phyloP scores from a whole-genome alignment of 2,113 vertebrate species.

The Rhinolophus ferrumequinum region DNA sequence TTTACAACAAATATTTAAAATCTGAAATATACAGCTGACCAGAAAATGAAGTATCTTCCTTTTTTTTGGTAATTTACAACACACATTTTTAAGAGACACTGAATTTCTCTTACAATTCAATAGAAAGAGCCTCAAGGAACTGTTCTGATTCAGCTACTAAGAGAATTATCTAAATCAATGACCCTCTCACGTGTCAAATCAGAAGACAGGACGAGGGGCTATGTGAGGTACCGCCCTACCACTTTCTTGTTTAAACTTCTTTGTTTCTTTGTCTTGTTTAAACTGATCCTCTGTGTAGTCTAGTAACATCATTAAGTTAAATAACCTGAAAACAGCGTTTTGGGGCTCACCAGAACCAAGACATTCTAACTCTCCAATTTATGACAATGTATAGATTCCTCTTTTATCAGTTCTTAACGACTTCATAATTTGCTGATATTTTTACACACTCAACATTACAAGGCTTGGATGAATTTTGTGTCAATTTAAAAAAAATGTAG shows the following conservation, averaged over 20 bases:
- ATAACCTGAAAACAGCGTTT: neutral
- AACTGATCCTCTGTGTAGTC: neutral
- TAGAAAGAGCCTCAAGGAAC: neutral
- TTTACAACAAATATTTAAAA: neutral
- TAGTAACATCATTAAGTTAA: neutral
- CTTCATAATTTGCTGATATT: slow-evolving; percentile 15
- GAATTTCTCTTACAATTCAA: neutral
- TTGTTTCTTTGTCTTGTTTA: neutral
- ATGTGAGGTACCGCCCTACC: neutral
- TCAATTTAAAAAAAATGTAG: neutral
- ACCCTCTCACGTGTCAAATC: neutral
- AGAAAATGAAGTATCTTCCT: neutral
- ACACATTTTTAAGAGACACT: neutral
- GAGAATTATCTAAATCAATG: neutral
- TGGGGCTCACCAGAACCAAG: neutral
- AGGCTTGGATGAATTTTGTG: neutral
- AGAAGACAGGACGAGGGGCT: neutral
- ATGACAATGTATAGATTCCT: neutral
- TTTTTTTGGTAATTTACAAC: neutral
- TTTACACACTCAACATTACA: neutral
- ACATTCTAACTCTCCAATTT: neutral
- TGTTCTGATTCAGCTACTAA: neutral
- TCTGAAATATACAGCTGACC: neutral
- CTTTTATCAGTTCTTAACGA: slow-evolving; percentile 1
- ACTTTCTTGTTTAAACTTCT: neutral